Evolutionary conservation across 2,888 invertebrate species (phyloP).

Genomic region (Eudasyphora cyanicolor): DNA sequence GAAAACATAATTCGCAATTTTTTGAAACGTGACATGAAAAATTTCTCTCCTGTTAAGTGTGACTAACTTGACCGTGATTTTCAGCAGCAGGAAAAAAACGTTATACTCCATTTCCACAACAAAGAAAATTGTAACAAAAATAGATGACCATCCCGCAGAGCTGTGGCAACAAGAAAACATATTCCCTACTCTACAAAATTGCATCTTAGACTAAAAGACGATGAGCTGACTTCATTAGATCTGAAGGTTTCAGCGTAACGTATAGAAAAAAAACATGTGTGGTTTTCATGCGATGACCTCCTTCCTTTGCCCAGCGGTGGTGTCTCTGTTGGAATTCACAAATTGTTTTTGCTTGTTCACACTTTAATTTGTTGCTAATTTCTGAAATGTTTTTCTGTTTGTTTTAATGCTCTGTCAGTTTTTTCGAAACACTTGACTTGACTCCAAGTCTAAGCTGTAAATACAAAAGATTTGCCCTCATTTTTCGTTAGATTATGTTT

Average conservation of each 20-base stretch:
- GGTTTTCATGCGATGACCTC: neutral
- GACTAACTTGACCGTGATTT: slow-evolving; percentile 3
- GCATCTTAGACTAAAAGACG: neutral
- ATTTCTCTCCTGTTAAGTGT: neutral
- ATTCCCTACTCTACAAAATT: neutral
- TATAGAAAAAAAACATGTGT: slow-evolving; percentile 1
- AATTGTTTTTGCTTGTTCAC: neutral
- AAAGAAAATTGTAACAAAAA: neutral
- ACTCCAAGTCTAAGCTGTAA: neutral
- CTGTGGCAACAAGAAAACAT: neutral
- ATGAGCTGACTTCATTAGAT: neutral
- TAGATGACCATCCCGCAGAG: neutral
- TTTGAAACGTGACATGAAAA: neutral
- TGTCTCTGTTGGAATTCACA: neutral
- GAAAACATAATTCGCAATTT: too few species aligned
- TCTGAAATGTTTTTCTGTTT: neutral
- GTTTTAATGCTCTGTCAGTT: neutral
- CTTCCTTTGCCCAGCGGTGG: too few species aligned
- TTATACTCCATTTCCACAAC: neutral
- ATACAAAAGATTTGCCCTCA: slow-evolving; percentile 5
- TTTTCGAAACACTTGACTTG: slow-evolving; percentile 14
- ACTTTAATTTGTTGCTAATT: slow-evolving; percentile 8
- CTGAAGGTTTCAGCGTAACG: neutral
- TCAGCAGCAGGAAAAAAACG: too few species aligned
- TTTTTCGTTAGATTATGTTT: neutral